Evolutionary conservation across 2,113 vertebrate genomes (phyloP).

Genomic region (Phalacrocorax carbo): DNA sequence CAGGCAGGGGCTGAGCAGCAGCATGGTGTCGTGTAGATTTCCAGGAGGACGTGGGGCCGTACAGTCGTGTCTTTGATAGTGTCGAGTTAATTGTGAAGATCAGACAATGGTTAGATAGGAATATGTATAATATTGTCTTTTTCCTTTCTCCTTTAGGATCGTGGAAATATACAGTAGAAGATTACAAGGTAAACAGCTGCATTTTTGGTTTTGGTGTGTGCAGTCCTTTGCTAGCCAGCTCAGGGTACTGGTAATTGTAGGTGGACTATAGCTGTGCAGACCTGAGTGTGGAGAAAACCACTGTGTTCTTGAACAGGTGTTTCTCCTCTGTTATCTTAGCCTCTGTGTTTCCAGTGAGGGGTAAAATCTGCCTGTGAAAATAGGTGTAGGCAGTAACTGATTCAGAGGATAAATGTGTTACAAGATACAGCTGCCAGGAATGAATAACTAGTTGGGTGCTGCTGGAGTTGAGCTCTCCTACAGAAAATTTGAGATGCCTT

Average conservation of each 20-base stretch:
- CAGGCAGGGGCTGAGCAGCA: background rate
- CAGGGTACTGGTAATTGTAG: background rate
- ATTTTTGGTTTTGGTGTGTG: background rate
- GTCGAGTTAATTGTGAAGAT: background rate
- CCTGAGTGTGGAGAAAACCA: background rate
- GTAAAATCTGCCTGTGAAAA: background rate
- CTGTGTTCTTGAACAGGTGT: background rate
- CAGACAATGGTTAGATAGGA: background rate
- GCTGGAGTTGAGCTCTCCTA: background rate
- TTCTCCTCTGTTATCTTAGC: background rate
- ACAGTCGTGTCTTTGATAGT: background rate
- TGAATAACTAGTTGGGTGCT: background rate
- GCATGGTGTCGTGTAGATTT: rapidly evolving
- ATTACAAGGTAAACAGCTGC: constrained; percentile 85
- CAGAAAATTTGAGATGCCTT: background rate
- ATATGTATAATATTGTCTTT: background rate
- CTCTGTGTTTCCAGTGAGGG: background rate
- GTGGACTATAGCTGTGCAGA: background rate
- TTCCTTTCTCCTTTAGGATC: constrained; percentile 79
- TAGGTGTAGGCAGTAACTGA: background rate
- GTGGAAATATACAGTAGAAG: constrained; percentile 98
- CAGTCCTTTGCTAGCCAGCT: background rate
- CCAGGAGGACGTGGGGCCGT: background rate
- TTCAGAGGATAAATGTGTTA: background rate
- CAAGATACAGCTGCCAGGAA: background rate